Base-by-base conservation (phyloP, 2,797 vertebrate species). In the Anabacerthia variegaticeps region DNA sequence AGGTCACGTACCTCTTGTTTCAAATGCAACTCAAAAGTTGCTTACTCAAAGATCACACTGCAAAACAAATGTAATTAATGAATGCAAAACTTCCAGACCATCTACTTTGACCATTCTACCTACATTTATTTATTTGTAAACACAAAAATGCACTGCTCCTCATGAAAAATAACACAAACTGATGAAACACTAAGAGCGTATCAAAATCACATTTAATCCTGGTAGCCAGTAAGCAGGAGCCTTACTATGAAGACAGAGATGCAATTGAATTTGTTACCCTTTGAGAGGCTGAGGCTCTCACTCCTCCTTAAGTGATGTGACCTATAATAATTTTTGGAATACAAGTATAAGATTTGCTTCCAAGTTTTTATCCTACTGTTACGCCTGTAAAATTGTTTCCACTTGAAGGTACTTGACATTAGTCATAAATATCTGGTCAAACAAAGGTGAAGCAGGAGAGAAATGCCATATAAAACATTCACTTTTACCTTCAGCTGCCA, bases 191-290 rank as follows among this genome's bases (percentile, higher is more conserved):
- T 8, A 61, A 82, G 81, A 93, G 55, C 55, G 77, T 49, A 88
- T 77, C 43, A 92, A 80, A 86, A 58, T 68, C 41, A 27, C 41
- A 84, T 95, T 92, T 77, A 71, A 72, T 91, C 34, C 87, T 85
- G 23, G 10, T 52, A 83, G 43, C 52, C 91, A 78, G 34, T 34
- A 87, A 51, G 75, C 92, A 24, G 37, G 30, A 94, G 36, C 21
- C 68, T 84, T 63, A 43, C 43, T 15, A 4, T 66, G 54, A 96
- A 93, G 68, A 80, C 14, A 55, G 4, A 84, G 74, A 78, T 52
- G 62, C 52, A 74, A 91, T n/a, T 95, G 76, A 82, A 93, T 93
- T 89, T 89, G 69, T 93, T 84, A 79, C 76, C 46, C 63, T 95
- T 66, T 80, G 58, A 87, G 82, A 43, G 68, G 56, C 61, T 90